Base-by-base conservation (phyloP, 92 coral and sea anemone species). In the Phenganax stokvisi region DNA sequence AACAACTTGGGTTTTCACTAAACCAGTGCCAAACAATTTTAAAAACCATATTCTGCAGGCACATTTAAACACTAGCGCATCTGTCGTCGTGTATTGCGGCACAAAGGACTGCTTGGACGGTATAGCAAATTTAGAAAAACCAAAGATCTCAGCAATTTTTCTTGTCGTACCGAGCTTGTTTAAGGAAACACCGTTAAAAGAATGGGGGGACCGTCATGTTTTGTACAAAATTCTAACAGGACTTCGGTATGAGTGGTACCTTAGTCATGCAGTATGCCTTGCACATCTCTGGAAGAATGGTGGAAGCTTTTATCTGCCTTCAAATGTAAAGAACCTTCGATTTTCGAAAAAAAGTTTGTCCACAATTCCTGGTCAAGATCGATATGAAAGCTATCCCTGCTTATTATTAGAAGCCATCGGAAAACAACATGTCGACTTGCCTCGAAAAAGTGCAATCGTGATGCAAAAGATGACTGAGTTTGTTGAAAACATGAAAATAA, bases 51-150 rank as follows among this genome's bases (percentile, higher is more conserved):
- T 51, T 3, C n/a, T 68, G 13, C 30, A 57, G 85, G 8, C 15
- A 9, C 56, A 71, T 8, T 54, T 44, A 17, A 62, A 11, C 11
- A 20, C 78, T 6, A 0, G 13, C 4, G 57, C 28, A 12, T 17
- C 62, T 51, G 80, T 71, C 10, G 57, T 51, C 25, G 64, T 73
- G 64, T 72, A 31, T 71, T 81, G 85, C 58, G 85, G 85, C 12
- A 67, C 64, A 4, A 51, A 51, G 56, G 51, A 71, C 0, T 72
- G 85, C 30, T 16, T 57, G 9, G 57, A 47, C 27, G 7, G 12
- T 8, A 13, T 74, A 10, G 9, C 66, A 25, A 60, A 60, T 58
- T 54, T 79, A 57, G 25, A 79, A 28, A 10, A 20, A 10, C 31
- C 54, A n/a, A 20, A 56, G 27, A 57, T 56, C 25, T 71, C 82